Evolutionary conservation across 2,888 invertebrate species (phyloP).

Genomic region (Pecten maximus): DNA sequence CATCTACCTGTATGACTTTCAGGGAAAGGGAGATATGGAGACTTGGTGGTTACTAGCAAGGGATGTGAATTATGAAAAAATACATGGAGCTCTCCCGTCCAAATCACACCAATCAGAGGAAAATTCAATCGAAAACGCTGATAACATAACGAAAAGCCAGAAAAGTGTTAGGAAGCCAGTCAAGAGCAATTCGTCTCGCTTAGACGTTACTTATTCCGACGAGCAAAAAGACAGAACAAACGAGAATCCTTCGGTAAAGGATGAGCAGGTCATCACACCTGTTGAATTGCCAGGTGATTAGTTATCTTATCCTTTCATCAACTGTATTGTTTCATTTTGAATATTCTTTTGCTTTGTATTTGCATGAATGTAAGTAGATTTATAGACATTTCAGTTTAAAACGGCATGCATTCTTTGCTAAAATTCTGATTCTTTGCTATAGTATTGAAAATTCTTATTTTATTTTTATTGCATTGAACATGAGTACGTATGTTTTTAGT

Average conservation of each 20-base stretch:
- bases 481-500: no score
- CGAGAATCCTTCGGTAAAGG: not conserved
- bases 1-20: no score
- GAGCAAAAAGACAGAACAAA: not conserved
- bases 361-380: slow-evolving; percentile 4
- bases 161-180: not conserved
- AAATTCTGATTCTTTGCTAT: no score
- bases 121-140: not conserved
- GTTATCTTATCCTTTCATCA: not conserved
- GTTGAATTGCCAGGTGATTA: slow-evolving; percentile 43
- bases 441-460: no score
- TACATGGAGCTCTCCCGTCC: slow-evolving; percentile 22
- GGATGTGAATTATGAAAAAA: slow-evolving; percentile 34
- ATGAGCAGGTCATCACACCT: slow-evolving; percentile 26
- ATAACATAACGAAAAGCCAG: not conserved
- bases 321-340: not conserved
- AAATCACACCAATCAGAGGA: not conserved
- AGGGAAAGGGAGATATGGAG: slow-evolving; percentile 75
- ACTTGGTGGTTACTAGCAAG: slow-evolving; percentile 69
- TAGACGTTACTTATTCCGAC: not conserved
- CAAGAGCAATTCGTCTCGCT: not conserved
- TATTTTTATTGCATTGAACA: no score
- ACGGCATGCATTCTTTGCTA: not conserved
- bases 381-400: not conserved
- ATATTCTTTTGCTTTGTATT: not conserved